A percentile compares a stretch with the other conserved stretches of the same genome.
Evolutionary conservation across 2,797 vertebrate genomes (phyloP).

Genomic region (Tokudaia tokunoshimensis): DNA sequence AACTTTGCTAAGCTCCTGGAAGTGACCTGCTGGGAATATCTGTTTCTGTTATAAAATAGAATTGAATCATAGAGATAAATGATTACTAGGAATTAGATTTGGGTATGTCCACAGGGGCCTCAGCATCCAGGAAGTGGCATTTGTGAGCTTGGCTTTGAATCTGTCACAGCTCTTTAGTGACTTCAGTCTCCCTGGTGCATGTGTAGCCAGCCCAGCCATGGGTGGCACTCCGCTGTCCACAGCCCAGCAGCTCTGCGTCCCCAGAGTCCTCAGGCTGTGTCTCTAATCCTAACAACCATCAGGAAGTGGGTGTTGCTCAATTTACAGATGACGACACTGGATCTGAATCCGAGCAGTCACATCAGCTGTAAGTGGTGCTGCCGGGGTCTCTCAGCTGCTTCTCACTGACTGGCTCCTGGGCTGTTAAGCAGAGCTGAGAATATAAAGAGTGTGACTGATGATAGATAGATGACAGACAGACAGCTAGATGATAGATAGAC

Average conservation of each 20-base stretch:
- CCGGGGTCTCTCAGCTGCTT: not conserved
- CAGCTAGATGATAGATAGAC: not conserved
- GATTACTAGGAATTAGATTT: conserved; percentile 54
- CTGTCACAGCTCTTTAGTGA: not conserved
- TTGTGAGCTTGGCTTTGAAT: conserved; percentile 58
- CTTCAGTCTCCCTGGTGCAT: not conserved
- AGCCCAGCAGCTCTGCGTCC: not conserved
- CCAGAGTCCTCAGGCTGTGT: not conserved
- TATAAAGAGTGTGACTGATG: not conserved
- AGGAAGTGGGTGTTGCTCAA: not conserved
- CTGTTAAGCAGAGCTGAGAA: not conserved
- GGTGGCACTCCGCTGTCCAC: not conserved
- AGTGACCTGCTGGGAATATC: conserved; percentile 34
- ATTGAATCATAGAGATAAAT: conserved; percentile 16
- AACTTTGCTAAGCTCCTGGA: conserved; percentile 42
- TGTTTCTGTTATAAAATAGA: conserved; percentile 52
- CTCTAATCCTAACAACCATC: not conserved
- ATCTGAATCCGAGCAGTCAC: not conserved
- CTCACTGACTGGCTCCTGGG: not conserved
- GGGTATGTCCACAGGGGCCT: conserved; percentile 19
- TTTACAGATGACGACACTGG: not conserved
- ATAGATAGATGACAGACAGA: not conserved
- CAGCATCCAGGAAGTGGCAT: conserved; percentile 17
- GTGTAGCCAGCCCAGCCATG: not conserved
- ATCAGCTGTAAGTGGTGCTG: not conserved